Conservation (phyloP, 1,140 invertebrate genomes). For the Ladona fulva region DNA sequence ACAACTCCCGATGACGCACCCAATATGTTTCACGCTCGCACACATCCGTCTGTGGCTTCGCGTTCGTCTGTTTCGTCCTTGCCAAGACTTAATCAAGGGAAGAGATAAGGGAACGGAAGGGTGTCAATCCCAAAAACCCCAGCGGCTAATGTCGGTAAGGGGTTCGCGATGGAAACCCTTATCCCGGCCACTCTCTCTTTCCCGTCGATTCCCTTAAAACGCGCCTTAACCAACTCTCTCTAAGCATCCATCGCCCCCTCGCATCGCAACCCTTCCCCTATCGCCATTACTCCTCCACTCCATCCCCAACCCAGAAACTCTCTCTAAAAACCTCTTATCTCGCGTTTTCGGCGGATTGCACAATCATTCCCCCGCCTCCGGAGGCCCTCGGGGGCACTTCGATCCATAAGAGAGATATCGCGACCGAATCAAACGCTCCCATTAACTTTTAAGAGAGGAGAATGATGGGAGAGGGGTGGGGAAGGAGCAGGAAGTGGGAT, state of each 20-base stretch:
- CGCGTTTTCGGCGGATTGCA: slow-evolving; percentile 1
- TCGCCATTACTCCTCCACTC: too few species aligned
- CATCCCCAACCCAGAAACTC: neutral
- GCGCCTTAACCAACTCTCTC: neutral
- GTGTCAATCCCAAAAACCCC: neutral
- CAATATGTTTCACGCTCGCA: too few species aligned
- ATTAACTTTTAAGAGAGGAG: neutral
- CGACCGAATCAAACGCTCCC: neutral
- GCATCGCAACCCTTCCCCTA: neutral
- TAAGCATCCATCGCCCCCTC: neutral
- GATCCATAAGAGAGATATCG: neutral
- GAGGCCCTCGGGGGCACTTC: neutral
- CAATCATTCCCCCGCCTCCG: neutral
- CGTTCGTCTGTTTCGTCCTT: neutral
- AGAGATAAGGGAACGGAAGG: neutral
- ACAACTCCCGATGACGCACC: too few species aligned
- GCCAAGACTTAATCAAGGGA: neutral
- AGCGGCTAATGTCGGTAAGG: neutral
- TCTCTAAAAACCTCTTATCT: neutral
- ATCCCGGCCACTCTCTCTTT: neutral
- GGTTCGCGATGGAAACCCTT: neutral
- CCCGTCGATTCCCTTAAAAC: neutral
- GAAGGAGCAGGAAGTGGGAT: neutral
- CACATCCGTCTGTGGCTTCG: too few species aligned
- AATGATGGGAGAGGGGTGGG: neutral